Evolutionary conservation across 2,113 vertebrate genomes (phyloP), one percentile per base, ranked within the genome.

Genomic region (Ctenomys sociabilis): DNA sequence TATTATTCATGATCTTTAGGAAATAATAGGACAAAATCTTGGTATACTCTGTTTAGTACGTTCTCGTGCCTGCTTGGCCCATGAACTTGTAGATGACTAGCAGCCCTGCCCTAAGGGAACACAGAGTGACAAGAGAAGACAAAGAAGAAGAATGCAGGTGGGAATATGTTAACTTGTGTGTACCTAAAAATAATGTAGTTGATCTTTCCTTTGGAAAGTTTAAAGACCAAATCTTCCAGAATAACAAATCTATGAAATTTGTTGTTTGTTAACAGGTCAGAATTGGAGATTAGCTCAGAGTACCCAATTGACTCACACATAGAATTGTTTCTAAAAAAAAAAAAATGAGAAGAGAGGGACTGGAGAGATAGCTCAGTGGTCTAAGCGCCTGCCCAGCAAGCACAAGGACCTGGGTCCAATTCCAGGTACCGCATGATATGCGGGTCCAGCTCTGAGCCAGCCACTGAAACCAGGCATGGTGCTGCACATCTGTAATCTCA

Each of bases 241-340:
- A 88, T 45, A 96, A 35, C 32, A 96, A 90, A 72, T 90, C 77
- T 88, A 72, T 32, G 59, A 73, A 91, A 52, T 73, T 86, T 91
- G 54, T n/a, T n/a, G n/a, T n/a, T n/a, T n/a, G 4, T 73, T 26
- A 93, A n/a, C 35, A 94, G 94, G 91, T 97, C 35, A 66, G 78
- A 93, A 85, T 94, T 77, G 17, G 37, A 95, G 94, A 93, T 68
- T 35, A 94, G 43, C 40, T 96, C 45, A 94, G 43, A 87, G 30
- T 72, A 45, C 85, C n/a, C 26, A 84, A 32, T 82, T 78, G 88
- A 82, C 35, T 95, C 59, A 82, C 4, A 82, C 54, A 64, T 5
- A 93, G 43, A 92, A 91, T 68, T 80, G 32, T 73, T 78, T 66
- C 66, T 35, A 6, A 49, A 49, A n/a, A 49, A 49, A 49, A 16